Evolutionary conservation across 2,113 vertebrate genomes (phyloP).

Genomic region (Hucho hucho): DNA sequence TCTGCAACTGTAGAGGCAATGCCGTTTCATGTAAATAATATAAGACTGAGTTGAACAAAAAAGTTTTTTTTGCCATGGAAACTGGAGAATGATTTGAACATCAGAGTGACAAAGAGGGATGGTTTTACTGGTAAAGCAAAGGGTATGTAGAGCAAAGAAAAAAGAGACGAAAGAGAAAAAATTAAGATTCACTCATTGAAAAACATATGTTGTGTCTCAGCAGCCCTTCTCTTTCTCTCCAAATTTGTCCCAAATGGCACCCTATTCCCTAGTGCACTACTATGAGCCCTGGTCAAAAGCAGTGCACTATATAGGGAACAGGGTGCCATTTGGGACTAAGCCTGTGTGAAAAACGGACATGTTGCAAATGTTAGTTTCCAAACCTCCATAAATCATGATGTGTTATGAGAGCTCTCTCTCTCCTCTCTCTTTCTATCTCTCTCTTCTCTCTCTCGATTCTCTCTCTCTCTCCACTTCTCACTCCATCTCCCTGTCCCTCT

Average conservation of each 20-base stretch:
- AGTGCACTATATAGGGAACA: too few species aligned
- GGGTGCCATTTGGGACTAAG: not conserved
- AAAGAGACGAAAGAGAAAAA: not conserved
- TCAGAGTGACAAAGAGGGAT: not conserved
- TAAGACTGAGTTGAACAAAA: not conserved
- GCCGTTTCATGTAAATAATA: not conserved
- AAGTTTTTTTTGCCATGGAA: constrained; percentile 1
- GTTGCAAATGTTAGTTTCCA: constrained; percentile 18
- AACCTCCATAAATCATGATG: constrained; percentile 40
- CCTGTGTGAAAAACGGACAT: constrained; percentile 6
- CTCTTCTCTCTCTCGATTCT: not conserved
- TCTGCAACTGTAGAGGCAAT: not conserved
- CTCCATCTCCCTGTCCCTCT: not conserved
- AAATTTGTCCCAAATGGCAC: too few species aligned
- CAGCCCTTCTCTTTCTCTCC: constrained; percentile 7
- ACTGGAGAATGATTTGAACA: not conserved
- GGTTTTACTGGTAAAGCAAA: too few species aligned
- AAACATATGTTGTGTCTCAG: not conserved
- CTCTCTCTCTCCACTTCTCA: not conserved
- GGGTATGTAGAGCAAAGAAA: not conserved
- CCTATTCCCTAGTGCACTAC: too few species aligned
- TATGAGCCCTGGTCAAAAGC: too few species aligned
- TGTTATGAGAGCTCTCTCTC: constrained; percentile 20
- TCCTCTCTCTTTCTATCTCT: not conserved
- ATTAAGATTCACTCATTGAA: not conserved